Conservation (phyloP, 2,113 vertebrate genomes). For the Grammatotria lemairii region DNA sequence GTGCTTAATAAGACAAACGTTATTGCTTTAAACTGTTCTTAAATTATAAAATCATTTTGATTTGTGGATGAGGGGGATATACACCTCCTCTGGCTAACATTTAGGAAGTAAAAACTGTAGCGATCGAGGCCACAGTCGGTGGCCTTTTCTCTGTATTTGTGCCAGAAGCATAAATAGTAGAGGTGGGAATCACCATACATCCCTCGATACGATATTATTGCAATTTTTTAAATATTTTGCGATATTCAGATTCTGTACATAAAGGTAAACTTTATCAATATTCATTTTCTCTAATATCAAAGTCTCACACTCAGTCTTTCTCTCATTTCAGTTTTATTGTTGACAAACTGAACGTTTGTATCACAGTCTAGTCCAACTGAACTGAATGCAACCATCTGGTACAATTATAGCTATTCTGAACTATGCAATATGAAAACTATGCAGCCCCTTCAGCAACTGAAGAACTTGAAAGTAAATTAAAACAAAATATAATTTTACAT, state of each 20-base stretch:
- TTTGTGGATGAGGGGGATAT: neutral
- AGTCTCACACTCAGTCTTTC: no score
- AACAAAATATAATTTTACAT: no score
- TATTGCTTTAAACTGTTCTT: neutral
- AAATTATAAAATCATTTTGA: neutral
- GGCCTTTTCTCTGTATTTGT: neutral
- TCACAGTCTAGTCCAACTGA: no score
- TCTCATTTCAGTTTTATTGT: no score
- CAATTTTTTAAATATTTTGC: rapidly evolving
- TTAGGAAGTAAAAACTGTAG: neutral
- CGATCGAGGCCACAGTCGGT: neutral
- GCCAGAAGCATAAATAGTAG: neutral
- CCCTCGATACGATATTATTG: no score
- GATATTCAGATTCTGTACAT: no score
- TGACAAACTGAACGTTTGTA: no score
- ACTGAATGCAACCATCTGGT: no score
- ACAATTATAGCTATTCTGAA: rapidly evolving
- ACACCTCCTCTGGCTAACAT: neutral
- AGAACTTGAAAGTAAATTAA: rapidly evolving
- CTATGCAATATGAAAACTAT: no score
- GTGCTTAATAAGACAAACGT: neutral
- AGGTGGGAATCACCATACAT: no score
- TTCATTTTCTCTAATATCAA: rapidly evolving
- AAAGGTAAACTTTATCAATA: no score
- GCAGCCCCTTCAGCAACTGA: no score